Percentiles rank a stretch among this genome's conserved stretches.
These are phyloP conservation scores for Mimas tiliae DNA, from an alignment of 2,888 invertebrate genomes.

Conservation along the genomic window DNA sequence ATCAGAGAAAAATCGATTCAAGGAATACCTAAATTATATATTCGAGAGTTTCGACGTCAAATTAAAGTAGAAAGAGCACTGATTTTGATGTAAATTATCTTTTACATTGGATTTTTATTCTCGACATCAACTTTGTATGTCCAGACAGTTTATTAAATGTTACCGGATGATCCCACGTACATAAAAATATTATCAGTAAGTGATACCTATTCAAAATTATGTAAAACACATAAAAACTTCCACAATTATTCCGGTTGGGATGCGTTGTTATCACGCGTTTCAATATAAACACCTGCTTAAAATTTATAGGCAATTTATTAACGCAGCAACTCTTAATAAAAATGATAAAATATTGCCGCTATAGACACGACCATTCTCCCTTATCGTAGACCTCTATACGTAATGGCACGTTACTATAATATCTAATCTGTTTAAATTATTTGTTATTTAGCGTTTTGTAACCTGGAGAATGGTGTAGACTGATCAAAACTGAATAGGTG, in stretches of 20 bases:
- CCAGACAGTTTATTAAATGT: slow-evolving; percentile 3
- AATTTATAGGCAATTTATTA: slow-evolving; percentile 58
- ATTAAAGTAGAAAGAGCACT: no score
- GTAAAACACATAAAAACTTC: slow-evolving; percentile 41
- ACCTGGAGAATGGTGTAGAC: slow-evolving; percentile 36
- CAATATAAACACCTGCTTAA: slow-evolving; percentile 56
- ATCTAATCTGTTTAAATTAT: background rate
- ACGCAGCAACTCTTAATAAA: slow-evolving; percentile 49
- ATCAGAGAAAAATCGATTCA: slow-evolving; percentile 4
- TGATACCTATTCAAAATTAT: slow-evolving; percentile 34
- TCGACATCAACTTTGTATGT: background rate
- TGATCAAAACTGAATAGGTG: slow-evolving; percentile 34
- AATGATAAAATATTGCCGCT: slow-evolving; percentile 47
- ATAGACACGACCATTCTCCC: slow-evolving; percentile 28
- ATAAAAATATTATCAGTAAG: slow-evolving; percentile 31
- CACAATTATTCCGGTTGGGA: slow-evolving; percentile 43
- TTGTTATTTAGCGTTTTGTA: slow-evolving; percentile 44
- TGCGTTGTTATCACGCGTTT: slow-evolving; percentile 42
- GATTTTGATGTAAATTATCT: background rate
- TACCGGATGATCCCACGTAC: slow-evolving; percentile 7
- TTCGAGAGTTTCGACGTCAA: background rate
- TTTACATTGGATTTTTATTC: slow-evolving; percentile 1
- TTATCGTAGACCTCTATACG: slow-evolving; percentile 27
- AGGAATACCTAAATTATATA: background rate
- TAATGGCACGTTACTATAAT: slow-evolving; percentile 3